Evolutionary conservation across 2,113 vertebrate genomes (phyloP), one percentile per base, ranked within the genome.

Genomic region (Ammospiza caudacuta): DNA sequence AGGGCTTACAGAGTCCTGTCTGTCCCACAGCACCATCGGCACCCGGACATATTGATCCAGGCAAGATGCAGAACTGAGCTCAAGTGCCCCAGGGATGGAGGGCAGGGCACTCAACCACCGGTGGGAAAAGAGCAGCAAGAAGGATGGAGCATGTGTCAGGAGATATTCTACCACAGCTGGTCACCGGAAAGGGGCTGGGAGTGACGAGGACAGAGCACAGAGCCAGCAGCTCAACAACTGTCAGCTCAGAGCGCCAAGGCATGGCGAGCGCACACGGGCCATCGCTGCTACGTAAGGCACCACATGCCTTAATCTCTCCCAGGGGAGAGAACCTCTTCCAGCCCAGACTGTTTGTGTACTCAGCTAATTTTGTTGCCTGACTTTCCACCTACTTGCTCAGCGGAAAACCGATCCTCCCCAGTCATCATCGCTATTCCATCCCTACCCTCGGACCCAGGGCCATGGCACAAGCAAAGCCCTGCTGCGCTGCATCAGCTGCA

Each of bases 361-460:
- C 96, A 93, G 94, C 90, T 96, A 95, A 95, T 95, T 95, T 83
- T 95, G 95, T 83, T 95, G 95, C 93, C 85, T 95, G 92, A 96
- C 90, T 95, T 97, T 95, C 94, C 95, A 96, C 94, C 92, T 95
- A 96, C 94, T 96, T 90, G 86, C 92, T 96, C 92, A 96, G 96
- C 83, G 0, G 96, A 97, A 97, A 97, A 67, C 47, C 0, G 86
- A 97, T 97, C 89, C 95, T 83, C 89, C 76, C 83, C 93, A 96
- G 92, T 44, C 81, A 97, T 97, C 94, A 96, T 92, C 86, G 25
- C 94, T 97, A 96, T 97, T 95, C 84, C 44, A 43, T 87, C 77
- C 77, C 69, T 91, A 62, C 69, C 80, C 91, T 92, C 20, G 7
- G 73, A 94, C 3, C 11, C 13, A 13, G 79, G 94, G 94, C 92